These are phyloP conservation scores for Poeciliopsis turrubarensis DNA, from an alignment of 2,113 vertebrate species.

Conservation along the genomic window DNA sequence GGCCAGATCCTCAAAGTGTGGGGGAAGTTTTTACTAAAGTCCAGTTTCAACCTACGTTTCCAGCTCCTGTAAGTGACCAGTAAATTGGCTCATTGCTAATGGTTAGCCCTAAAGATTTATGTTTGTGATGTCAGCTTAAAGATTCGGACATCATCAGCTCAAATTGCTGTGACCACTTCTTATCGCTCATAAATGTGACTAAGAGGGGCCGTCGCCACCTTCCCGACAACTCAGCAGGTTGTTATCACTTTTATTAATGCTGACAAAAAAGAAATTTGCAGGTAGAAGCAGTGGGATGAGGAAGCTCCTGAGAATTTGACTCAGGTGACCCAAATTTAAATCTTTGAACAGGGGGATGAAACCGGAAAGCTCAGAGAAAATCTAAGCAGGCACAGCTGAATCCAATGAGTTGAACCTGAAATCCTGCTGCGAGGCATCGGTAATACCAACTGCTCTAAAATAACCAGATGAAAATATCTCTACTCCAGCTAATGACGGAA, in stretches of 20 bases:
- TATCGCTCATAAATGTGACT: neutral
- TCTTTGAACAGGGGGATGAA: neutral
- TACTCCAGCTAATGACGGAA: neutral
- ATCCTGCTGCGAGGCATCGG: neutral
- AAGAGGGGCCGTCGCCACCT: neutral
- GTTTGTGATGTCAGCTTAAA: too few species aligned
- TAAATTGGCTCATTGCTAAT: neutral
- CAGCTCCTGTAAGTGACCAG: neutral
- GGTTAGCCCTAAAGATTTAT: conserved; percentile 18
- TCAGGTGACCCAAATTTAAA: neutral
- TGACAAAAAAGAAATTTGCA: conserved; percentile 4
- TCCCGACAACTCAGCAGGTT: neutral
- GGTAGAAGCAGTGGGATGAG: neutral
- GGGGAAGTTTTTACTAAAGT: neutral
- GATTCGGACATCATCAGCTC: neutral
- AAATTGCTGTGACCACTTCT: neutral
- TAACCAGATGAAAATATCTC: neutral
- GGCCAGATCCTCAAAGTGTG: conserved; percentile 6
- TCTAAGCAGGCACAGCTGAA: neutral
- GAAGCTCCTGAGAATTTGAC: neutral
- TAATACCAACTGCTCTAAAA: neutral
- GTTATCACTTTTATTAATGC: neutral
- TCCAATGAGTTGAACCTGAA: neutral
- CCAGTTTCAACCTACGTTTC: conserved; percentile 14
- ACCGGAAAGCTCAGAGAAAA: neutral